phyloP scores from a whole-genome alignment of 1,140 invertebrate species.

The Drosophila jambulina region DNA sequence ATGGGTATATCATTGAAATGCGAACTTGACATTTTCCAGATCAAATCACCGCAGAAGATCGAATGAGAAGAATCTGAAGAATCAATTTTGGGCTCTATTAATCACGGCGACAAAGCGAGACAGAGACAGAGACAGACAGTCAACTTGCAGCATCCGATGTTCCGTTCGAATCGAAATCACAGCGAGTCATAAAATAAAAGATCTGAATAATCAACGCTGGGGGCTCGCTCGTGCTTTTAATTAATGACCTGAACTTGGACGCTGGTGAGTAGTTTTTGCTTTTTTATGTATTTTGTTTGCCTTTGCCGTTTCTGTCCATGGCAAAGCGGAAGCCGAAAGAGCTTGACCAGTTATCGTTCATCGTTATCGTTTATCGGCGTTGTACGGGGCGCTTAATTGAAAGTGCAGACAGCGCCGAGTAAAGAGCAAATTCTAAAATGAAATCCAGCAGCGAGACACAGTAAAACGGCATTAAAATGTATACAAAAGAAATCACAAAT shows the following conservation, averaged over 20 bases:
- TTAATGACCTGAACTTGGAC: conserved; percentile 72
- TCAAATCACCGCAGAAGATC: conserved; percentile 6
- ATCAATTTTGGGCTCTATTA: conserved; percentile 45
- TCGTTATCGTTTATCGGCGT: conserved; percentile 31
- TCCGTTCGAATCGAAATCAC: conserved; percentile 42
- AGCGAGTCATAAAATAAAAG: conserved; percentile 47
- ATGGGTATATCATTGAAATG: conserved; percentile 6
- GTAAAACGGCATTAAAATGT: conserved; percentile 77
- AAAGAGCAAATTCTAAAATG: conserved; percentile 54
- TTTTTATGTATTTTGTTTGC: conserved; percentile 19
- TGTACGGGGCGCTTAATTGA: conserved; percentile 56
- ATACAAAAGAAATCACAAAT: conserved; percentile 54
- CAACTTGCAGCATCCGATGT: conserved; percentile 8
- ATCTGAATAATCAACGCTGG: conserved; percentile 59
- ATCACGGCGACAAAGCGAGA: conserved; percentile 30
- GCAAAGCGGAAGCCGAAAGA: conserved; percentile 52
- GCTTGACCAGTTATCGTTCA: conserved; percentile 34
- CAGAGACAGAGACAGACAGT: conserved; percentile 1
- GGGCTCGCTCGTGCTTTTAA: conserved; percentile 78
- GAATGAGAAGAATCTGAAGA: conserved; percentile 16
- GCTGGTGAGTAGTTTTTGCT: conserved; percentile 32
- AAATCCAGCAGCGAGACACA: conserved; percentile 58
- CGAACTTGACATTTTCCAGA: conserved; percentile 58
- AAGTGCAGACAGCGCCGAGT: conserved; percentile 62
- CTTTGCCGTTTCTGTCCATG: conserved; percentile 9